Conservation (phyloP, 2,797 vertebrate genomes). For the Anguilla anguilla region DNA sequence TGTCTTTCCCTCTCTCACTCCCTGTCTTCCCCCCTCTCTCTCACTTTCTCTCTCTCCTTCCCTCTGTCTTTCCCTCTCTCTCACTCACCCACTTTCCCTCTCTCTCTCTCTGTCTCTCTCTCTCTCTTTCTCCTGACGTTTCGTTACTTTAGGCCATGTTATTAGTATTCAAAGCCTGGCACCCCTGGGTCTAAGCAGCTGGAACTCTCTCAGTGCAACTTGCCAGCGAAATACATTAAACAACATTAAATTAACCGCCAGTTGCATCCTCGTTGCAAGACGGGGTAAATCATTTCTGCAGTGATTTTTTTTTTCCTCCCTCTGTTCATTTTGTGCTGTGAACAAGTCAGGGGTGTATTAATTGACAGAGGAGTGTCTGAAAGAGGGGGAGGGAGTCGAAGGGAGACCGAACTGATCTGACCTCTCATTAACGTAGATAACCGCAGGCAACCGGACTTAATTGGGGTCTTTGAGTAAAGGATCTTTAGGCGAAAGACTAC, state of each 20-base stretch:
- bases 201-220: neutral
- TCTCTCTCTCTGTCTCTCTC: neutral
- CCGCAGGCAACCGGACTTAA: neutral
- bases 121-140: neutral
- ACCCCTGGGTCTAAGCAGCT: neutral
- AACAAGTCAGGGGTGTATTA: neutral
- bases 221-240: neutral
- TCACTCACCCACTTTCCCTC: no score
- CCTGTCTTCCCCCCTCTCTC: no score
- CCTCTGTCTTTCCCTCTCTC: no score
- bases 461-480: neutral
- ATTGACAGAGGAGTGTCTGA: neutral
- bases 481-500: neutral
- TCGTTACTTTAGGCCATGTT: neutral
- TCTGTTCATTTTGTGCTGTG: neutral
- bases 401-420: neutral
- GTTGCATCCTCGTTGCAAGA: neutral
- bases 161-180: constrained; percentile 3
- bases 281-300: neutral
- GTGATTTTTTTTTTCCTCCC: neutral
- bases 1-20: no score
- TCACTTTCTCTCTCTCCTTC: no score
- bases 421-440: neutral
- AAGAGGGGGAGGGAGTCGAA: neutral
- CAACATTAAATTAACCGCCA: constrained; percentile 8